Evolutionary conservation across 2,888 invertebrate genomes (phyloP).

Genomic region (Hydraecia micacea): DNA sequence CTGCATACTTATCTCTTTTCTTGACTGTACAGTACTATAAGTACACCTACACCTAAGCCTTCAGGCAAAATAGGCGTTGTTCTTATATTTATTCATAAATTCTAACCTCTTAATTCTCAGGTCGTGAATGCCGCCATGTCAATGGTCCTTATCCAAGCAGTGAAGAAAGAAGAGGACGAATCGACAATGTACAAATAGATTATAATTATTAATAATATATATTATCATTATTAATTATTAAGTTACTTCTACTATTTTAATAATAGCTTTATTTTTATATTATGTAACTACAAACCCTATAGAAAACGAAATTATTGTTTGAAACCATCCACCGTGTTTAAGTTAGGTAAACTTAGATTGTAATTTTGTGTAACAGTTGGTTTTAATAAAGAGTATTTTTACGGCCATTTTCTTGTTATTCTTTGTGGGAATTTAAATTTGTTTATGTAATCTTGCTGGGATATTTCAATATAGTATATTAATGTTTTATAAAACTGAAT

Average conservation of each 20-base stretch:
- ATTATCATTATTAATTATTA: conserved; percentile 32
- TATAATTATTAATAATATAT: conserved; percentile 8
- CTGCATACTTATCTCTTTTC: no score
- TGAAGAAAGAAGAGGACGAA: conserved; percentile 93
- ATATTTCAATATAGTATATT: conserved; percentile 8
- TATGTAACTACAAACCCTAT: conserved; percentile 37
- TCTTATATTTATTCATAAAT: neutral
- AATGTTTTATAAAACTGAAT: neutral
- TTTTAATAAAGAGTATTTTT: conserved; percentile 64
- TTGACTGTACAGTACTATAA: no score
- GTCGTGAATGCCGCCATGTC: conserved; percentile 93
- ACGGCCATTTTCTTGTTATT: conserved; percentile 28
- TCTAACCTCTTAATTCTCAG: conserved; percentile 77
- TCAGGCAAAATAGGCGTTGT: neutral
- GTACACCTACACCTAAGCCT: neutral
- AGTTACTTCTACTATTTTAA: conserved; percentile 38
- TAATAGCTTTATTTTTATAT: conserved; percentile 59
- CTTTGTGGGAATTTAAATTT: conserved; percentile 10
- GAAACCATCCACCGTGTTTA: conserved; percentile 68
- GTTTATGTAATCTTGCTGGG: conserved; percentile 10
- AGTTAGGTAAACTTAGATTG: conserved; percentile 57
- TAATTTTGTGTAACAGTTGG: conserved; percentile 62
- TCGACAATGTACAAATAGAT: conserved; percentile 83
- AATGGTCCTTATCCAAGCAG: conserved; percentile 92
- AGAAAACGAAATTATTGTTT: conserved; percentile 43